Percentiles rank a stretch among this genome's conserved stretches.
Evolutionary conservation across 2,113 vertebrate genomes (phyloP).

Genomic region (Corythoichthys intestinalis): DNA sequence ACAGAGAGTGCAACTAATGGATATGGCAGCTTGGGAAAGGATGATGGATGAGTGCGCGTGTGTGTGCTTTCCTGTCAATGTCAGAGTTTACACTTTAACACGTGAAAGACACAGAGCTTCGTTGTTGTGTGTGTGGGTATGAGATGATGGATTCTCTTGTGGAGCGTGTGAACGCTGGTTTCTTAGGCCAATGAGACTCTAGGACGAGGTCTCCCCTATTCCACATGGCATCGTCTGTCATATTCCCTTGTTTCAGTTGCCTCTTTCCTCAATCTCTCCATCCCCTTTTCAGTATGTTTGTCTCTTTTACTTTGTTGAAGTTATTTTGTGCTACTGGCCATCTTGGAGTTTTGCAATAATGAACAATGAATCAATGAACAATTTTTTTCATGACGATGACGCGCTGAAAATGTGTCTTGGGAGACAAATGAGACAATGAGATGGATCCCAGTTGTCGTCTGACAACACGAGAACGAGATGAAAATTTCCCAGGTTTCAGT

Average conservation of each 20-base stretch:
- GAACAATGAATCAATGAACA: too few species aligned
- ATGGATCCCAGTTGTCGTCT: too few species aligned
- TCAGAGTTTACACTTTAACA: slow-evolving; percentile 21
- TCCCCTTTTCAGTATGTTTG: slow-evolving; percentile 7
- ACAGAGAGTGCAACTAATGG: slow-evolving; percentile 60
- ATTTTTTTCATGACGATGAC: too few species aligned
- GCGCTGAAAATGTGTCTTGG: too few species aligned
- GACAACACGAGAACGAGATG: too few species aligned
- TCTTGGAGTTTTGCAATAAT: neutral
- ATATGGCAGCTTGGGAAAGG: slow-evolving; percentile 58
- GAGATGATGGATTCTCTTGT: slow-evolving; percentile 54
- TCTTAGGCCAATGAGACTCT: slow-evolving; percentile 50
- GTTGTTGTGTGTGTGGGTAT: neutral
- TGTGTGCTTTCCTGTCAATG: slow-evolving; percentile 14
- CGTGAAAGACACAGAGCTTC: slow-evolving; percentile 34
- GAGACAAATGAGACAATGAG: too few species aligned
- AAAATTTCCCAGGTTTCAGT: too few species aligned
- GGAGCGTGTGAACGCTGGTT: slow-evolving; percentile 50
- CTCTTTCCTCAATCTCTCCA: slow-evolving; percentile 15
- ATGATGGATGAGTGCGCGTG: slow-evolving; percentile 55
- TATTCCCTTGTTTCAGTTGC: slow-evolving; percentile 19
- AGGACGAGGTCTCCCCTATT: slow-evolving; percentile 45
- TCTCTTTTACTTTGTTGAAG: slow-evolving; percentile 15
- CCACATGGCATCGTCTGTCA: slow-evolving; percentile 34
- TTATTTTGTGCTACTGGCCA: neutral